A percentile compares a stretch with the other conserved stretches of the same genome.
Evolutionary conservation across 2,113 vertebrate species (phyloP).

Genomic region (Malaclemys terrapin): DNA sequence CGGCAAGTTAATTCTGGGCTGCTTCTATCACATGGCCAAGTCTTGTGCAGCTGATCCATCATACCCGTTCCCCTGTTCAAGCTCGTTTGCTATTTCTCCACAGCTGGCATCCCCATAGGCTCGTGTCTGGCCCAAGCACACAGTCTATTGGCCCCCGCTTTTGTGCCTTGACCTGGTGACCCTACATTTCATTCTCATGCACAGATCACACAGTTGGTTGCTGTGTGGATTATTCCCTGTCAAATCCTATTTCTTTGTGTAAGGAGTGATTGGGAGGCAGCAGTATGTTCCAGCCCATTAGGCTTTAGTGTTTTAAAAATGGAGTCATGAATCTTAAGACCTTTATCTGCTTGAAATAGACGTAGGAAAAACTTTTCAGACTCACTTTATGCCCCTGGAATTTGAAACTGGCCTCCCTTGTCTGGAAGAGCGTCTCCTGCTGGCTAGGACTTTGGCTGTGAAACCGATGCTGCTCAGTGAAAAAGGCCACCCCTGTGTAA

Average conservation of each 20-base stretch:
- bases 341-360: background rate
- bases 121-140: background rate
- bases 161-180: background rate
- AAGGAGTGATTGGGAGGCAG: background rate
- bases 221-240: background rate
- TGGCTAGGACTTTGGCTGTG: accelerated
- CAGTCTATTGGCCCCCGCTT: background rate
- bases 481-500: background rate
- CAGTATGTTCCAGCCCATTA: accelerated
- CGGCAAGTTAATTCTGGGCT: background rate
- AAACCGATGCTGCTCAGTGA: background rate
- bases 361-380: background rate
- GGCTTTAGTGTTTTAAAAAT: accelerated
- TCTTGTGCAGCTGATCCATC: background rate
- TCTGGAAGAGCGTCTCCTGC: background rate
- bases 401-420: background rate
- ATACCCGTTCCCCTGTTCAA: background rate
- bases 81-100: background rate
- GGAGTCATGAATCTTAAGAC: background rate
- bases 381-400: background rate
- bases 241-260: background rate
- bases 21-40: background rate
- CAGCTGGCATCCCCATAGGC: background rate
- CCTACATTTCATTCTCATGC: background rate
- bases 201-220: background rate